Conservation (phyloP, 1,140 invertebrate species). For the Drosophila quadrilineata region DNA sequence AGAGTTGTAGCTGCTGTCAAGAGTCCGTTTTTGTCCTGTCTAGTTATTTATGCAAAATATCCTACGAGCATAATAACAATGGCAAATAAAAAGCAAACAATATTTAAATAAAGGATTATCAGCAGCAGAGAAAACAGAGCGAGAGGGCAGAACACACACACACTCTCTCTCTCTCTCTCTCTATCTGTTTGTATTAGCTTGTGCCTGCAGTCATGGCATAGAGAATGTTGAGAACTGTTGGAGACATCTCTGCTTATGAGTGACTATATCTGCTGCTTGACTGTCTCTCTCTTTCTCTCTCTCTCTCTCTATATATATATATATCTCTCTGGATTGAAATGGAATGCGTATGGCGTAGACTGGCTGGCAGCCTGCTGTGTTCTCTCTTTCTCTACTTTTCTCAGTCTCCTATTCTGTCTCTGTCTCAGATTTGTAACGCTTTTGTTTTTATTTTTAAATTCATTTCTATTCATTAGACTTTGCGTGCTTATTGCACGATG, state of each 20-base stretch:
- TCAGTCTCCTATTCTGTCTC: neutral
- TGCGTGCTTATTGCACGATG: slow-evolving; percentile 45
- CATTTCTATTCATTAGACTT: slow-evolving; percentile 68
- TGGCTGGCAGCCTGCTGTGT: slow-evolving; percentile 69
- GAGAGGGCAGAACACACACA: no score
- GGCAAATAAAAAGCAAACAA: slow-evolving; percentile 68
- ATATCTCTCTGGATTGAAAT: slow-evolving; percentile 4
- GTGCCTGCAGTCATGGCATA: slow-evolving; percentile 50
- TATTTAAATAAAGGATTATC: slow-evolving; percentile 76
- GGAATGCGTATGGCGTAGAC: slow-evolving; percentile 48
- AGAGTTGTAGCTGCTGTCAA: no score
- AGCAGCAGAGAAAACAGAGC: slow-evolving; percentile 27
- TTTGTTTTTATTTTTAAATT: slow-evolving; percentile 50
- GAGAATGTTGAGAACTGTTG: slow-evolving; percentile 26
- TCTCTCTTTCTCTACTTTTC: slow-evolving; percentile 8
- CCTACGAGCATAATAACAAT: slow-evolving; percentile 60
- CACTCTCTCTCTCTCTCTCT: no score
- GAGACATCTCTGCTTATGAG: slow-evolving; percentile 6
- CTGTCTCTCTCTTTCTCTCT: slow-evolving; percentile 3
- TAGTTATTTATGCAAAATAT: slow-evolving; percentile 76
- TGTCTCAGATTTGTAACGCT: slow-evolving; percentile 6
- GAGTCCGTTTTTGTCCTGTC: slow-evolving; percentile 45
- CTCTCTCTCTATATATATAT: neutral
- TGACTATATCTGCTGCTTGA: neutral
- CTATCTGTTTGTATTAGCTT: no score